These are phyloP conservation scores for Cathartes aura DNA, from an alignment of 2,113 vertebrate species.

Conservation along the genomic window DNA sequence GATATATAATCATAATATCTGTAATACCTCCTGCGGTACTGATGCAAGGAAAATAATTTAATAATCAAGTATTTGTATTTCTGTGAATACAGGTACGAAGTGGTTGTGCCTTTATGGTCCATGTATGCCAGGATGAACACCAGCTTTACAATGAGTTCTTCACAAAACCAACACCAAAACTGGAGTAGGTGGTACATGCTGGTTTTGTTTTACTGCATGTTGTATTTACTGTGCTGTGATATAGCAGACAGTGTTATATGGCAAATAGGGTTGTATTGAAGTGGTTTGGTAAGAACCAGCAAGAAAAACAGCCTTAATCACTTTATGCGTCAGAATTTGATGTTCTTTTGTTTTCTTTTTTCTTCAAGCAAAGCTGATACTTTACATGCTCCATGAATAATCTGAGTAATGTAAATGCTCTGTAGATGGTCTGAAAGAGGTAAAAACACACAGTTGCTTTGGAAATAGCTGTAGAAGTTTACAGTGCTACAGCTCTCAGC, in stretches of 20 bases:
- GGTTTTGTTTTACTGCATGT: background rate
- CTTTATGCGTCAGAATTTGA: background rate
- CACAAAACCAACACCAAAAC: slow-evolving; percentile 89
- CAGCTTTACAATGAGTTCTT: slow-evolving; percentile 98
- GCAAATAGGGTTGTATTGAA: background rate
- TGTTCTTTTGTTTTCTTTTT: background rate
- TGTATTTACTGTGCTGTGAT: background rate
- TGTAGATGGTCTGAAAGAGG: background rate
- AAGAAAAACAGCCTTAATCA: background rate
- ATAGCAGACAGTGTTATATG: background rate
- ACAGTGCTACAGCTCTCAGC: background rate
- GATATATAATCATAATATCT: background rate
- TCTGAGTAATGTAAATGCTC: background rate
- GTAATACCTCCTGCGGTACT: background rate
- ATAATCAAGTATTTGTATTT: background rate
- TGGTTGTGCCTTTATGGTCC: slow-evolving; percentile 98
- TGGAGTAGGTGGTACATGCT: slow-evolving; percentile 87
- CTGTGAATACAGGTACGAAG: slow-evolving; percentile 87
- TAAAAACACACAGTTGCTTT: background rate
- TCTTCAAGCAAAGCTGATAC: background rate
- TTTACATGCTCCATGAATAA: background rate
- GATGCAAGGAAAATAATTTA: background rate
- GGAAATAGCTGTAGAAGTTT: background rate
- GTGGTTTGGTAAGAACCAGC: background rate
- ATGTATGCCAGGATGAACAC: slow-evolving; percentile 98